phyloP scores from a whole-genome alignment of 53 echinoderm and acorn worm genomes.

The Crossaster papposus region DNA sequence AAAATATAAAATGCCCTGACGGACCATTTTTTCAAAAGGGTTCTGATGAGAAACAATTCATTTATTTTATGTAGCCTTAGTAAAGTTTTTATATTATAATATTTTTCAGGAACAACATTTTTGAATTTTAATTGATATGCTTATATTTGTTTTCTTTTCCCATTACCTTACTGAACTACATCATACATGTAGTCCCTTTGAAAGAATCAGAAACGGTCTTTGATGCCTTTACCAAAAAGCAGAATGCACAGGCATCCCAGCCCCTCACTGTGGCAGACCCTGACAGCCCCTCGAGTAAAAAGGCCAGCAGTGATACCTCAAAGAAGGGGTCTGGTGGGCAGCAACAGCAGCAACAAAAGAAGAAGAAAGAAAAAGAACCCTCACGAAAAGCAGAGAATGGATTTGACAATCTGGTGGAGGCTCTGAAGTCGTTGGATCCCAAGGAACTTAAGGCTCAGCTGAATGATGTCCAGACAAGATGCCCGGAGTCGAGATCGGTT shows the following conservation, averaged over 20 bases:
- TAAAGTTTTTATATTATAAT: too few relatives aligned
- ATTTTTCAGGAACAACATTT: too few relatives aligned
- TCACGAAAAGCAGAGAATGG: conserved; percentile 72
- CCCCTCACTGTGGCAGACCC: conserved; percentile 2
- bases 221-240: conserved; percentile 41
- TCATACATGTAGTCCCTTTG: conserved; percentile 58
- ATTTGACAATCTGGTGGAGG: conserved; percentile 67
- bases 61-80: too few relatives aligned
- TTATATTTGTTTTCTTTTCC: not conserved
- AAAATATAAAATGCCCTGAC: too few relatives aligned
- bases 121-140: not conserved
- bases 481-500: conserved; percentile 83
- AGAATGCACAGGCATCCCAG: conserved; percentile 18
- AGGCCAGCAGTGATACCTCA: conserved; percentile 1
- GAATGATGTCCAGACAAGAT: conserved; percentile 76
- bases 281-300: conserved; percentile 33
- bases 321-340: conserved; percentile 30
- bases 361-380: conserved; percentile 74
- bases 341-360: conserved; percentile 45
- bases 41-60: too few relatives aligned
- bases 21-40: too few relatives aligned
- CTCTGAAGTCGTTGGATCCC: conserved; percentile 70
- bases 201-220: conserved; percentile 56
- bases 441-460: conserved; percentile 76
- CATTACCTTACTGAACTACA: not conserved